Base-by-base conservation (phyloP, 2,797 vertebrate species). In the Anguilla marmorata region DNA sequence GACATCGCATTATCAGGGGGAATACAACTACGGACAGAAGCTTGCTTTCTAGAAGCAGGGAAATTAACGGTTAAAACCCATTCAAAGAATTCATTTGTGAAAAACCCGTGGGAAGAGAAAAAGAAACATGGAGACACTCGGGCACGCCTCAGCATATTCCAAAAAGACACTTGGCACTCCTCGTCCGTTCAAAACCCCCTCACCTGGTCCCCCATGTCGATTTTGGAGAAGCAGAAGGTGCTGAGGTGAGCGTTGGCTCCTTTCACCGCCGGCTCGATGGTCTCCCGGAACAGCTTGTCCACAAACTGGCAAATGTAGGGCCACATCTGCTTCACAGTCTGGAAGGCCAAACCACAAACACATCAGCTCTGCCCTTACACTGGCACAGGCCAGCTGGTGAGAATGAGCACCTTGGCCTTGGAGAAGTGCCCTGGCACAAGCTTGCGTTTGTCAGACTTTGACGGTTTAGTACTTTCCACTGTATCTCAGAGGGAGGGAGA, bases 241-340 rank as follows among this genome's bases (percentile, higher is more conserved):
- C 97, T 98, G 85, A 99, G 97, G 91, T 98, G 98, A 87, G 94
- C 90, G 90, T 97, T 97, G 83, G 97, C 96, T 87, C 96, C 97
- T 93, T 98, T 98, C 85, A 99, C 97, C 0, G 97, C 97, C 0
- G 98, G 98, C 92, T 99, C 98, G 88, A 99, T 97, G 21, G 97
- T 98, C 90, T 99, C 98, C 45, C 93, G 95, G 91, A 99, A 97
- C 85, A 99, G 91, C 88, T 99, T 99, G 94, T 99, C 98, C 93
- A 98, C 96, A 91, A 98, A 98, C 82, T 98, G 97, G 91, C 97
- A 97, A 93, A 99, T 97, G 89, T 97, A 99, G 33, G 99, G 99
- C 99, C 98, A 99, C 97, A 99, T 98, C 91, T 99, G 98, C 87
- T 97, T 98, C 85, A 99, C 97, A 24, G 98, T 98, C 98, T 99